phyloP scores from a whole-genome alignment of 2,797 vertebrate species.

The Linurgus olivaceus region DNA sequence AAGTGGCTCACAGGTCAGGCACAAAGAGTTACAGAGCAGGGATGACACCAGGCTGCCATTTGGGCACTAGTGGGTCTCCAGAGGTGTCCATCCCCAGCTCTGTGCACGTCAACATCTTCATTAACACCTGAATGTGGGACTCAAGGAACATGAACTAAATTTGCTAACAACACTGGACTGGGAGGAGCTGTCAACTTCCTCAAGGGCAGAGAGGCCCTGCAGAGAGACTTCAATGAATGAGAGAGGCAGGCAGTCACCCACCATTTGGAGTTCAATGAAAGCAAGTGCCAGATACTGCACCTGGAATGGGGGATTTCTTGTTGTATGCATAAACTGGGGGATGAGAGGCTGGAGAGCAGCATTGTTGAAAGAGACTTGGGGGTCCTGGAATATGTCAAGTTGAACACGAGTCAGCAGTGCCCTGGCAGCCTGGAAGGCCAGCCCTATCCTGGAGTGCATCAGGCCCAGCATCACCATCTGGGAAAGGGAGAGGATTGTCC shows the following conservation, averaged over 20 bases:
- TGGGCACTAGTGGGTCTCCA: background rate
- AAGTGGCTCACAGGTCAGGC: background rate
- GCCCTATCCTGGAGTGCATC: fast-evolving
- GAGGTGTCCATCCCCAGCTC: background rate
- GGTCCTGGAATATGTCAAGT: fast-evolving
- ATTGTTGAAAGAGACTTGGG: background rate
- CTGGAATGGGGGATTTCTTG: background rate
- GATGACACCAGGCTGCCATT: background rate
- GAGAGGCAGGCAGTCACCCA: fast-evolving
- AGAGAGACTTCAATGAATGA: background rate
- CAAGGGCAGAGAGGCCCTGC: background rate
- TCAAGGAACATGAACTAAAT: background rate
- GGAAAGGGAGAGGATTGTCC: background rate
- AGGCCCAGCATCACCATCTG: fast-evolving
- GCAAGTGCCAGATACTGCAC: background rate
- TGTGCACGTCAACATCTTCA: background rate
- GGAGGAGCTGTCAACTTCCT: background rate
- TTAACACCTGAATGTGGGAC: background rate
- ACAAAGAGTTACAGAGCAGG: background rate
- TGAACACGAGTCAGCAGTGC: fast-evolving
- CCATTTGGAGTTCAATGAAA: background rate
- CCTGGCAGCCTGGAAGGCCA: background rate
- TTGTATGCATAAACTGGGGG: background rate
- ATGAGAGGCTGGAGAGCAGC: background rate
- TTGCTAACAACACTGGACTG: background rate